Evolutionary conservation across 2,888 invertebrate genomes (phyloP), one percentile per base, ranked within the genome.

Genomic region (Meteorus colon): DNA sequence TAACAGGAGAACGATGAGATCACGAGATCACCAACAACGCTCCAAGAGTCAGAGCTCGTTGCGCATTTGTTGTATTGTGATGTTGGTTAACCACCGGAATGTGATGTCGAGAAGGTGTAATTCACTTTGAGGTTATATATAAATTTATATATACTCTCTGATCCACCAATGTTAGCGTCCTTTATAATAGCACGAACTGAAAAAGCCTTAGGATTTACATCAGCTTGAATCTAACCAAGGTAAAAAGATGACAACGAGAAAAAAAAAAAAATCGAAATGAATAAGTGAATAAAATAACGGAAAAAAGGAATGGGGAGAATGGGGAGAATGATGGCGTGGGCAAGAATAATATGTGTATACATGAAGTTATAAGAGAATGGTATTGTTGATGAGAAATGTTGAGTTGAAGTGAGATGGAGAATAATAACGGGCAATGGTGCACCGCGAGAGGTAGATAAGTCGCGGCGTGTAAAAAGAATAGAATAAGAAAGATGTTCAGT

Each of bases 31-130:
- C 55, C 55, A 55, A 55, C 19, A 55, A 55, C 55, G 24, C 24
- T 55, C 55, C 3, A 8, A 55, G 41, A 60, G 34, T 60, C 41
- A 71, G 27, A 41, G 60, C 16, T 19, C 19, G 19, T 55, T 55
- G 55, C 55, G 24, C 19, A 55, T 55, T 55, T 55, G 55, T 69
- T 45, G 41, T 31, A 73, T 41, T 59, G 60, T 31, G 10, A 62
- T 31, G 75, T 78, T 70, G 78, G 75, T 78, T 73, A 79, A 82
- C 81, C 82, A 31, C 80, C 31, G 81, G 82, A 79, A 78, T 80
- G 78, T 75, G 72, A 75, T 76, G 79, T 78, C 75, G 76, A 77
- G 71, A 60, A 67, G 31, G 31, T 72, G 65, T 60, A 66, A 65
- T 63, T 62, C 60, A 41, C 59, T 63, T 24, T 27, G 24, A 73